Percentiles rank a stretch among this genome's conserved stretches.
phyloP scores from a whole-genome alignment of 2,888 invertebrate species.

The Melipona bicolor region DNA sequence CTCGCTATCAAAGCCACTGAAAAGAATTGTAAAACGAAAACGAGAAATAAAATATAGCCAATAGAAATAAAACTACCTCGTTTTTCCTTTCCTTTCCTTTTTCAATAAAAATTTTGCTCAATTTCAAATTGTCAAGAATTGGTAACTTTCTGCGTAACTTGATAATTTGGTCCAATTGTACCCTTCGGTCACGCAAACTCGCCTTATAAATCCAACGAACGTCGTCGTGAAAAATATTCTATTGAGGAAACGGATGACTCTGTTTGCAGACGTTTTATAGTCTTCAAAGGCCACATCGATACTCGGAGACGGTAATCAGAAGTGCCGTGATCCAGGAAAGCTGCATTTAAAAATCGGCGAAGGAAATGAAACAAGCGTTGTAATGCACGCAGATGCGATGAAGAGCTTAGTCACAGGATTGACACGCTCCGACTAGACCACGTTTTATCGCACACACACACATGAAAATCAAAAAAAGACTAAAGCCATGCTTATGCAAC shows the following conservation, averaged over 20 bases:
- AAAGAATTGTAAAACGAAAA: too few species aligned
- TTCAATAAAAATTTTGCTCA: too few species aligned
- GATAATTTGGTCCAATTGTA: too few species aligned
- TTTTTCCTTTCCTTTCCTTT: too few species aligned
- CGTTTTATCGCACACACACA: background rate
- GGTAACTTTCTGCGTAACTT: too few species aligned
- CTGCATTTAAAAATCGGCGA: conserved; percentile 74
- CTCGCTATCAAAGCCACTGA: too few species aligned
- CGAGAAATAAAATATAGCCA: too few species aligned
- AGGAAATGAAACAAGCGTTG: background rate
- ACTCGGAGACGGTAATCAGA: conserved; percentile 77
- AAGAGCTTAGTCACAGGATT: background rate
- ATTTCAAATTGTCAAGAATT: too few species aligned
- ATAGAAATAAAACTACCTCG: too few species aligned
- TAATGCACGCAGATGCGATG: background rate
- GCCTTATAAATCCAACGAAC: background rate
- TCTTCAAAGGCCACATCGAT: conserved; percentile 79
- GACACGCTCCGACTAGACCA: too few species aligned
- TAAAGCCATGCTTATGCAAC: conserved; percentile 59
- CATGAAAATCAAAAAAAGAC: conserved; percentile 34
- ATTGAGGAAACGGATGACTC: background rate
- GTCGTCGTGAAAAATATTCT: background rate
- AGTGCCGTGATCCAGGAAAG: conserved; percentile 79
- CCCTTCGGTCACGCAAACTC: background rate
- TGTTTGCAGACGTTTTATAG: conserved; percentile 78